Base-by-base conservation (phyloP, 2,113 vertebrate species). In the Takifugu flavidus region DNA sequence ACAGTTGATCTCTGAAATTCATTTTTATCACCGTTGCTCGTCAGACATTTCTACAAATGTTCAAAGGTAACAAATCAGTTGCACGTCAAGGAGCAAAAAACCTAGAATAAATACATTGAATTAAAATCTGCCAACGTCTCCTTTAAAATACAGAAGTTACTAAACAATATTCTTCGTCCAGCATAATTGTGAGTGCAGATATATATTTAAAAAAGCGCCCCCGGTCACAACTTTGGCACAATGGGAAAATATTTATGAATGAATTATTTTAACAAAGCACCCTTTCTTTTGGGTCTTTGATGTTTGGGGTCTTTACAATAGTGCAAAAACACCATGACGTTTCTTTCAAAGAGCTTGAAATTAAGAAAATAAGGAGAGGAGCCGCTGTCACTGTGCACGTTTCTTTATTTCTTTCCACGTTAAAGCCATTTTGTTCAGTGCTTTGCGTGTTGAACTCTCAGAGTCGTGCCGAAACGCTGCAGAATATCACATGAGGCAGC, bases 261-360 rank as follows among this genome's bases (percentile, higher is more conserved):
- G 47, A 49, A 49, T 79, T 76, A 80, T 78, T 78, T 83, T 66
- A 72, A 82, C 60, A 75, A 72, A 34, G 50, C 53, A 64, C 20
- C 68, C 65, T 57, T 25, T 60, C 50, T 70, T 53, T 26, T 12
- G 54, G 34, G 61, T 80, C 78, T 85, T 85, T 83, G 70, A 87
- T 86, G 82, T 87, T 57, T 25, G 56, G 53, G 56, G 64, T 78
- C 62, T 56, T 63, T 50, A 78, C 79, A 82, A 71, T 79, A 54
- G 59, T 54, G 62, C 15, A 68, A 83, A 64, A 83, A 62, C 60
- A 83, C 68, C 82, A 70, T 83, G 75, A 78, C 78, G 69, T 78
- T 86, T 79, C 75, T 62, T 56, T 80, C 75, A 87, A 89, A 74
- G 82, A 57, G 73, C 85, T 78, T 89, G 85, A 87, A 89, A 89